Percentiles rank a stretch among this genome's conserved stretches.
These are phyloP conservation scores for Catharus bicknelli DNA, from an alignment of 2,113 vertebrate genomes.

Conservation along the genomic window DNA sequence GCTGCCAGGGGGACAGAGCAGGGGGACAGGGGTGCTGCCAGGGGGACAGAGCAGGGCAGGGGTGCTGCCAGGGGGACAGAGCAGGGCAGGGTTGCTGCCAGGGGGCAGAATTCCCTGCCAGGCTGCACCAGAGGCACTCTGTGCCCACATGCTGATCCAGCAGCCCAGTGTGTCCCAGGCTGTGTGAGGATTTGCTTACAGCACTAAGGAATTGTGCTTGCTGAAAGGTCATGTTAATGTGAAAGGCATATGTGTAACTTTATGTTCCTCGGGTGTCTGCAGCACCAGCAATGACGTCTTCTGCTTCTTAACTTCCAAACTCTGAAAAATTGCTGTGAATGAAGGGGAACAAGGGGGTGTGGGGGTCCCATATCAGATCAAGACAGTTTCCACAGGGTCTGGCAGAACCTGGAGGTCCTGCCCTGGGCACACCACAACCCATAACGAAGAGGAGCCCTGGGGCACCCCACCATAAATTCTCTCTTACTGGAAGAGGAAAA, in stretches of 20 bases:
- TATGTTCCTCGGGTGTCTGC: not conserved
- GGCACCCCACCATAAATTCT: not conserved
- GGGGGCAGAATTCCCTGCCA: not conserved
- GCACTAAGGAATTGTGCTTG: not conserved
- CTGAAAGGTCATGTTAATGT: not conserved
- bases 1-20: not conserved
- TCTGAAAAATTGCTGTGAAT: rapidly evolving
- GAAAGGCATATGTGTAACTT: rapidly evolving
- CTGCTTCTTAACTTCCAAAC: not conserved
- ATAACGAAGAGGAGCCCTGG: too few relatives aligned
- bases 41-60: too few relatives aligned
- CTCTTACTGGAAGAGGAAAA: not conserved
- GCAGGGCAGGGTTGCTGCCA: not conserved
- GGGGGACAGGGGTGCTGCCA: not conserved
- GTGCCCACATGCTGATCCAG: not conserved
- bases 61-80: not conserved
- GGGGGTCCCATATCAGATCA: rapidly evolving
- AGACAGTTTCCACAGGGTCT: rapidly evolving
- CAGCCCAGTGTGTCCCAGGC: not conserved
- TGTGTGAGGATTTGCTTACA: not conserved
- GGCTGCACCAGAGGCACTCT: rapidly evolving
- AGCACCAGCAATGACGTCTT: not conserved
- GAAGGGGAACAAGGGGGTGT: not conserved
- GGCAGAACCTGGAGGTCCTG: too few relatives aligned
- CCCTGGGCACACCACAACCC: rapidly evolving